phyloP scores from a whole-genome alignment of 2,888 invertebrate species.

The Dorcus hopei region DNA sequence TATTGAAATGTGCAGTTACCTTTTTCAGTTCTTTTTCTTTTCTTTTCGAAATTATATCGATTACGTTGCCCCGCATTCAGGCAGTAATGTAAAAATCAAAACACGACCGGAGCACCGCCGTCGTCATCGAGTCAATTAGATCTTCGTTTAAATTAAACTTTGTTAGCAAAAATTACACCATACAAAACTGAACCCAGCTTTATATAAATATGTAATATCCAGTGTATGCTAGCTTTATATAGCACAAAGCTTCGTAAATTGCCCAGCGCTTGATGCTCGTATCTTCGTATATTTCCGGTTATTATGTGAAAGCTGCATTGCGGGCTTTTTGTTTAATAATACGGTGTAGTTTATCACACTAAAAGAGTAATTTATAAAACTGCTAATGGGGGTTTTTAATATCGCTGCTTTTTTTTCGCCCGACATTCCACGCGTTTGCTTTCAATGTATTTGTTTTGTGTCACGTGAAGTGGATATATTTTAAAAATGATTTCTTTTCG shows the following conservation, averaged over 20 bases:
- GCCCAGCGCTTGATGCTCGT: slow-evolving; percentile 1
- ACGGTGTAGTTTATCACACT: slow-evolving; percentile 22
- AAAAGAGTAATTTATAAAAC: slow-evolving; percentile 19
- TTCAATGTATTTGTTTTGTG: too few relatives aligned
- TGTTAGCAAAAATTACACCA: too few relatives aligned
- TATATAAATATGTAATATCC: too few relatives aligned
- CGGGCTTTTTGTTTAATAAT: slow-evolving; percentile 5
- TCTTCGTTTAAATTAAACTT: too few relatives aligned
- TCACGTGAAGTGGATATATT: too few relatives aligned
- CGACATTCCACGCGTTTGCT: too few relatives aligned
- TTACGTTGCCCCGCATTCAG: neutral
- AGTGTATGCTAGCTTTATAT: neutral
- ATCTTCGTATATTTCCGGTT: slow-evolving; percentile 5
- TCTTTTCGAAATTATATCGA: neutral
- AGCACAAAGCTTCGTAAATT: neutral
- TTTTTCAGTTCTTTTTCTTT: neutral
- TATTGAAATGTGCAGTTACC: slow-evolving; percentile 5
- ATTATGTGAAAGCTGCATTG: slow-evolving; percentile 6
- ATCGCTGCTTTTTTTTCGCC: neutral
- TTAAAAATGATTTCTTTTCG: too few relatives aligned
- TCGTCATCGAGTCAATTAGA: neutral
- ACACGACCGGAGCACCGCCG: neutral
- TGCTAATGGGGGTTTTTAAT: slow-evolving; percentile 3
- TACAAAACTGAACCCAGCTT: too few relatives aligned
- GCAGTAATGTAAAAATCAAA: neutral